Conservation (phyloP, 2,113 vertebrate genomes). For the Lanius ludovicianus region DNA sequence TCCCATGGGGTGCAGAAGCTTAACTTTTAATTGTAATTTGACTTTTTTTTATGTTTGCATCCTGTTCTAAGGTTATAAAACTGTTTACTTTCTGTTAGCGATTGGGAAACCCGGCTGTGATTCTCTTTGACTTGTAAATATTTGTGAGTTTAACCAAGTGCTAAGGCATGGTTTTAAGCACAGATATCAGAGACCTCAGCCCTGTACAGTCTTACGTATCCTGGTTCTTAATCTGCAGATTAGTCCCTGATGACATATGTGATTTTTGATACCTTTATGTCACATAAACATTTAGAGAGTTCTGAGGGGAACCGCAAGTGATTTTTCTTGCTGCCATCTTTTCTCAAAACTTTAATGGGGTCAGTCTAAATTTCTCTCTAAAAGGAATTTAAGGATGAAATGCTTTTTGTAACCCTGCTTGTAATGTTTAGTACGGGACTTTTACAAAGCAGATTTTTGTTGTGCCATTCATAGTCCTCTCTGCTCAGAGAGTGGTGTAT, state of each 20-base stretch:
- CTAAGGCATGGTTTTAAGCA: neutral
- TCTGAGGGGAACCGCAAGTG: neutral
- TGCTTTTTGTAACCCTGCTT: neutral
- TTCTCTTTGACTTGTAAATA: slow-evolving; percentile 26
- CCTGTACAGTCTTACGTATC: neutral
- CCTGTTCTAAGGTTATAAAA: slow-evolving; percentile 16
- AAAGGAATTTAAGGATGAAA: neutral
- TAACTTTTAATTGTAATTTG: neutral
- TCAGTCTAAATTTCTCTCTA: neutral
- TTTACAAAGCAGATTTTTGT: neutral
- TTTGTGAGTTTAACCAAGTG: neutral
- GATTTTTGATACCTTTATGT: neutral
- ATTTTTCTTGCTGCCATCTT: neutral
- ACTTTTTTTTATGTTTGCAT: slow-evolving; percentile 27
- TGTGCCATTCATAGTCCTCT: neutral
- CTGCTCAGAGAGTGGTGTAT: neutral
- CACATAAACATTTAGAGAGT: neutral
- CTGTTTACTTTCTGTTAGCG: slow-evolving; percentile 28
- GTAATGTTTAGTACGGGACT: neutral
- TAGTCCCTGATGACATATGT: neutral
- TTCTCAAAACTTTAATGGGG: neutral
- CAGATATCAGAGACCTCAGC: neutral
- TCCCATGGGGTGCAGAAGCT: neutral
- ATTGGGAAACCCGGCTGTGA: neutral
- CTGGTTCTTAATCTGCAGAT: neutral